Conservation (phyloP, 2,797 vertebrate genomes). For the Sibirionetta formosa region DNA sequence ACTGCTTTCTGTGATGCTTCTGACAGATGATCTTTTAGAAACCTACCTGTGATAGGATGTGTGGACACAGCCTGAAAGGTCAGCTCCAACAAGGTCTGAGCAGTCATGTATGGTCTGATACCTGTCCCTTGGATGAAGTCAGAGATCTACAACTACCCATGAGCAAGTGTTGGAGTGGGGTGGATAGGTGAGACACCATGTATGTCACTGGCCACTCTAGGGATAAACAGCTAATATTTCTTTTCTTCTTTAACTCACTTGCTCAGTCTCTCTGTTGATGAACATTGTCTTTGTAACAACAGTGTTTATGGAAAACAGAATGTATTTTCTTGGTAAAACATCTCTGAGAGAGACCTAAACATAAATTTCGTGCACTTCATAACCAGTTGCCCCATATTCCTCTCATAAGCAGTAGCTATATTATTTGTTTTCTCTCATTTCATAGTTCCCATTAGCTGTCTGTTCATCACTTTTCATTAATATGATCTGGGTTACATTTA, state of each 20-base stretch:
- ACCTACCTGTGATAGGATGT: fast-evolving
- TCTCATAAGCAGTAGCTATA: neutral
- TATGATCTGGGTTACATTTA: neutral
- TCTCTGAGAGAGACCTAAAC: neutral
- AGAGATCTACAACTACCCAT: neutral
- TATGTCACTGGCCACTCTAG: neutral
- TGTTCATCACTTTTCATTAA: neutral
- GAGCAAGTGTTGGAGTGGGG: fast-evolving
- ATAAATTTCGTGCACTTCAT: neutral
- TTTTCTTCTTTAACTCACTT: neutral
- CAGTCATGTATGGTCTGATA: neutral
- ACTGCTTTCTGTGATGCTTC: neutral
- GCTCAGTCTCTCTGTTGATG: neutral
- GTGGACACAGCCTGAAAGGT: neutral
- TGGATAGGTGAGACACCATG: neutral
- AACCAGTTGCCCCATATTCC: neutral
- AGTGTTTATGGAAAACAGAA: neutral
- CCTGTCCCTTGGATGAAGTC: neutral
- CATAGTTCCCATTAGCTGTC: neutral
- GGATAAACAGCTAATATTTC: neutral
- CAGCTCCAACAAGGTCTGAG: neutral
- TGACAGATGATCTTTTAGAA: neutral
- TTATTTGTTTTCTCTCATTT: neutral
- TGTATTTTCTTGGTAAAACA: neutral
- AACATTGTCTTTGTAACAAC: neutral